Percentiles rank a stretch among this genome's conserved stretches.
Conservation (phyloP, 2,113 vertebrate genomes). For the Eubucco bourcierii region DNA sequence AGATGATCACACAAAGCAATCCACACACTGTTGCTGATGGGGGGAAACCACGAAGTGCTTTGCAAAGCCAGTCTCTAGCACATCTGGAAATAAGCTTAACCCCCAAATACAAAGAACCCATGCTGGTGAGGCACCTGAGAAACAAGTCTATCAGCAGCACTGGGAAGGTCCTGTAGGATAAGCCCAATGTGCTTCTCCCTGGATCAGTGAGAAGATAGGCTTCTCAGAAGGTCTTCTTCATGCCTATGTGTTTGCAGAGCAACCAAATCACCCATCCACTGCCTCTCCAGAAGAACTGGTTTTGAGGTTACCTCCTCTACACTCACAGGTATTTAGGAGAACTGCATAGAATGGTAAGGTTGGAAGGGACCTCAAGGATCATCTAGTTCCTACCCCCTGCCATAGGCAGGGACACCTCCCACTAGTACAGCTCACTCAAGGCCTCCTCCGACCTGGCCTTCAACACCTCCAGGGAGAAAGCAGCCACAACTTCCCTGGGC, state of each 20-base stretch:
- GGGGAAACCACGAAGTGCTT: not conserved
- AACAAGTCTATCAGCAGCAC: rapidly evolving
- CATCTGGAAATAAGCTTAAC: not conserved
- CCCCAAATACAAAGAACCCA: not conserved
- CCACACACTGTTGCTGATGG: not conserved
- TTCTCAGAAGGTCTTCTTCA: not conserved
- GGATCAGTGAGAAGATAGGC: not conserved
- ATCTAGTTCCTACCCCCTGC: too few species aligned
- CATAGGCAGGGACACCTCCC: too few species aligned
- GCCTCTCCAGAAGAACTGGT: not conserved
- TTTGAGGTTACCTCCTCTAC: not conserved
- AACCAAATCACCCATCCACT: not conserved
- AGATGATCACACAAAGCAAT: not conserved
- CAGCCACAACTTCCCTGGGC: too few species aligned
- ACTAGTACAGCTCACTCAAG: too few species aligned
- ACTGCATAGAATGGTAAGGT: not conserved
- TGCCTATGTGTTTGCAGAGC: not conserved
- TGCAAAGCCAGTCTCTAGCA: not conserved
- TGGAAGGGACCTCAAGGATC: too few species aligned
- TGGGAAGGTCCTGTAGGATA: not conserved
- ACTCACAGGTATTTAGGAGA: not conserved
- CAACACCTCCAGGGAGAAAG: too few species aligned
- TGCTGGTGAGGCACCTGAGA: not conserved
- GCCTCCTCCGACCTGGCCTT: too few species aligned
- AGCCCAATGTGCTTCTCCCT: rapidly evolving